Evolutionary conservation across 2,797 vertebrate genomes (phyloP), one percentile per base, ranked within the genome.

Genomic region (Potorous gilbertii): DNA sequence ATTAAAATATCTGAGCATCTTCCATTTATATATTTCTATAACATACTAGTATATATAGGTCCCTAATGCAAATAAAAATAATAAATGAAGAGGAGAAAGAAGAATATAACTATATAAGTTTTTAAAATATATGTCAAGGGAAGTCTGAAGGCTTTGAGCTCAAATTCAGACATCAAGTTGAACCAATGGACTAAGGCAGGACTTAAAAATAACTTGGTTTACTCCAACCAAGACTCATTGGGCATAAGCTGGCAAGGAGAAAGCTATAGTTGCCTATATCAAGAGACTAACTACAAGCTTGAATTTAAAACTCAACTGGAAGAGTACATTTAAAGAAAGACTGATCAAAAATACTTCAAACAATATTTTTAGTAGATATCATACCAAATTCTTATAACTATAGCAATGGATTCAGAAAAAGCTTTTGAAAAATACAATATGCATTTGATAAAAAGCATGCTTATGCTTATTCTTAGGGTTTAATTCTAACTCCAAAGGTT

Each of bases 81-180:
- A 94, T 91, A 56, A 92, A 46, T 92, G 56, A 92, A 91, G 94
- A 96, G 90, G 92, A 95, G 87, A 52, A 52, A 52, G 95, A 97
- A 91, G 34, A 93, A 52, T 90, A 90, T 74, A 74, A 74, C 10
- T 34, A 16, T 18, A 6, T 16, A 74, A n/a, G 27, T 62, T 74
- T 74, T 74, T 74, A 14, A 62, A 18, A 74, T n/a, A 1, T 66
- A 66, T 14, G 1, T 62, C 31, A 34, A 81, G 9, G 40, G 27
- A 87, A 46, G 31, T 46, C 27, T 50, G 21, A 46, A 50, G 21
- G 0, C 9, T 87, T 87, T 50, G 13, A 87, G 24, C 40, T 87
- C 74, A 87, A 87, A 46, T 46, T 2, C 40, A 46, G 1, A 46
- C 27, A 40, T 27, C 74, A 87, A 50, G 50, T 50, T 50, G 40